These are phyloP conservation scores for Mesopsocus fuscifrons DNA, from an alignment of 2,888 invertebrate species.

Conservation along the genomic window DNA sequence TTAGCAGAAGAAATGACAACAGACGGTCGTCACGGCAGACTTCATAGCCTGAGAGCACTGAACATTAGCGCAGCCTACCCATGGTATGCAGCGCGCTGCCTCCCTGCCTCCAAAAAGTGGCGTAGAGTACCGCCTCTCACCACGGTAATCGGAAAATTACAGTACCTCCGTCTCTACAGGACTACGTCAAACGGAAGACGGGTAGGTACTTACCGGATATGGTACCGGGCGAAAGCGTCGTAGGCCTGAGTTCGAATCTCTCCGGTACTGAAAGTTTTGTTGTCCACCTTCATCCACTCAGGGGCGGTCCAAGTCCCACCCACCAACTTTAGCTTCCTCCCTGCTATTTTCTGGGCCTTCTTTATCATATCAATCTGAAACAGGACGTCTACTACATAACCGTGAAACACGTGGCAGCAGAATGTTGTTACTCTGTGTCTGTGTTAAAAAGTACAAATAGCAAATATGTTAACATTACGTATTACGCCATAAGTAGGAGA, in stretches of 20 bases:
- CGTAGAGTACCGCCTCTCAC: no score
- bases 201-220: neutral
- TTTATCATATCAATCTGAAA: slow-evolving; percentile 33
- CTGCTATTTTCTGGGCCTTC: slow-evolving; percentile 26
- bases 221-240: neutral
- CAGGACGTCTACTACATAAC: neutral
- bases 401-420: neutral
- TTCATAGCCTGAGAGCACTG: no score
- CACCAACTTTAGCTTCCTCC: slow-evolving; percentile 28
- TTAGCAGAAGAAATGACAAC: no score
- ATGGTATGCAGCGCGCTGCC: no score
- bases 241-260: slow-evolving; percentile 21
- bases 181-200: neutral
- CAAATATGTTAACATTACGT: no score
- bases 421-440: no score
- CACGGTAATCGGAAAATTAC: no score
- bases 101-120: no score
- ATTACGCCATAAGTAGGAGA: no score
- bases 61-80: no score
- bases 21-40: no score
- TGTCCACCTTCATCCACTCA: slow-evolving; percentile 49
- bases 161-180: no score
- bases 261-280: slow-evolving; percentile 30
- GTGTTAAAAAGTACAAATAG: neutral
- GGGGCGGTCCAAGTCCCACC: slow-evolving; percentile 47